Base-by-base conservation (phyloP, 2,888 invertebrate genomes). In the Crematogaster levior region DNA sequence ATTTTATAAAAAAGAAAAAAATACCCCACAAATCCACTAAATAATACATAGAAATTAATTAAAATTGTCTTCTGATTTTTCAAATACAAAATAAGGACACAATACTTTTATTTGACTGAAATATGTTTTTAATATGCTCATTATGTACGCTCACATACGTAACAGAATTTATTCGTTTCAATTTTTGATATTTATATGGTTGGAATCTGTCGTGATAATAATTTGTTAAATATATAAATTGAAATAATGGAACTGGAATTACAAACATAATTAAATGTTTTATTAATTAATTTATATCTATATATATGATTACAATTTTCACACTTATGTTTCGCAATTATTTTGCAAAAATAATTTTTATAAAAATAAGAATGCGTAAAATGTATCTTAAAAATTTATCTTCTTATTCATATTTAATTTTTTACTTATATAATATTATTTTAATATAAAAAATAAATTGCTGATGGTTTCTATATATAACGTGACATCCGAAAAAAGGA, bases 371-470 rank as follows among this genome's bases (percentile, higher is more conserved):
- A n/a, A n/a, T n/a, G n/a, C n/a, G n/a, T n/a, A n/a, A 68, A 68
- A 6, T 24, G 4, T 18, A n/a, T n/a, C 2, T 24, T 10, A 24
- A 53, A 70, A 34, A 37, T 53, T 37, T n/a, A n/a, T n/a, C n/a
- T n/a, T n/a, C n/a, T n/a, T n/a, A n/a, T n/a, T n/a, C n/a, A 70
- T 21, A 51, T 51, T 34, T 51, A 70, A 70, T 51, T 37, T 53
- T 5, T 37, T 53, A 21, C 53, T 21, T 24, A 27, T 34, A n/a
- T n/a, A n/a, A n/a, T n/a, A n/a, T n/a, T n/a, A n/a, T n/a, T n/a
- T n/a, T n/a, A n/a, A n/a, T 66, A 9, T 51, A 21, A 6, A 70
- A 9, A 18, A 18, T 37, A 53, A 53, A 7, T 51, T 68, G n/a
- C 1, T 68, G 68, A 4, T 46, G 7, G 9, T n/a, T 48, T 48